Base-by-base conservation (phyloP, 2,888 invertebrate species). In the Crossocerus cetratus region DNA sequence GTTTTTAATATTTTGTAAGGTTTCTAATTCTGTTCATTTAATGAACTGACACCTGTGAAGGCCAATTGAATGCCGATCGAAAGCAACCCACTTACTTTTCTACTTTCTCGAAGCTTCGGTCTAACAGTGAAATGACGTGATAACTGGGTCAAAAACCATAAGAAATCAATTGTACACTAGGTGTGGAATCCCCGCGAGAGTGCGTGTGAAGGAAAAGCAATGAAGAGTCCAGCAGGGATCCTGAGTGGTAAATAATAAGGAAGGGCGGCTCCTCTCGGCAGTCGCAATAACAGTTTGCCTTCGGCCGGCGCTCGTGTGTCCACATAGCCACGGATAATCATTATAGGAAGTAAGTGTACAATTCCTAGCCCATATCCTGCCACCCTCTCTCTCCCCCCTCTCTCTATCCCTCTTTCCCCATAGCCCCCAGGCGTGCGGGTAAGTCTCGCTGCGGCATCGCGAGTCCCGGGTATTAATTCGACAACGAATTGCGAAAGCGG, bases 381-480 rank as follows among this genome's bases (percentile, higher is more conserved):
- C 16, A 16, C 0, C 16, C 14, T 2, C 8, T 4, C 4, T 13
- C 14, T n/a, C 14, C 14, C 14, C 49, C 11, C 32, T 32, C 32
- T 32, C 32, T 32, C 49, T 45, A 3, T 45, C 16, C 13, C n/a
- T 45, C n/a, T 45, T 3, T 45, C 14, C 16, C 0, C 16, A 49
- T 49, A 49, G 49, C 3, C 32, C 5, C 68, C 62, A 67, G 59
- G 62, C 70, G 60, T 71, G 65, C 68, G 66, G 70, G 72, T 72
- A 72, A 72, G 73, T 70, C 71, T 71, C 49, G 58, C 55, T 53
- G 56, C 53, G 62, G 69, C 42, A 58, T 70, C 77, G 74, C 80
- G 79, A 80, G 72, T 73, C 73, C 67, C 65, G 8, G 74, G 81
- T 82, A 86, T 83, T 86, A 86, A 86, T 86, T 86, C 83, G 81